These are phyloP conservation scores for Forbesichthys papilliferus DNA, from an alignment of 2,113 vertebrate genomes.

Conservation along the genomic window DNA sequence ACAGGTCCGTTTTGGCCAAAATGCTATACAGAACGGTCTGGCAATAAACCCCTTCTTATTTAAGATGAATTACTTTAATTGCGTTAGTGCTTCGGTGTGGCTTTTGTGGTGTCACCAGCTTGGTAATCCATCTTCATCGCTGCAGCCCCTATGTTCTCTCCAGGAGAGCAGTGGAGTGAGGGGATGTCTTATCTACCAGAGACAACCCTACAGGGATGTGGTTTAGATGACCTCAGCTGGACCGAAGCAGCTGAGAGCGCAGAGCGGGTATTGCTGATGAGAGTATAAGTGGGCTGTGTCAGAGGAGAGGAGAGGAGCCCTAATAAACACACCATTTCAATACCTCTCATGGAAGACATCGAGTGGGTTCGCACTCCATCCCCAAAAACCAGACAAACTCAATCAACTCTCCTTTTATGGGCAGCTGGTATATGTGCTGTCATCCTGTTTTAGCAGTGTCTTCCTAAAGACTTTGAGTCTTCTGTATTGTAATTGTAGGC, in stretches of 20 bases:
- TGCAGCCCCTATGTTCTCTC: constrained; percentile 64
- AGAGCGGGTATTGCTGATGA: constrained; percentile 69
- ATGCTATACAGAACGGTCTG: constrained; percentile 4
- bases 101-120: constrained; percentile 67
- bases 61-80: constrained; percentile 81
- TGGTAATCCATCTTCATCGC: constrained; percentile 81
- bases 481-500: constrained; percentile 10
- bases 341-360: constrained; percentile 54
- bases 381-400: constrained; percentile 17
- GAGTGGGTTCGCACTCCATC: constrained; percentile 49
- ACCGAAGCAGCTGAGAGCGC: constrained; percentile 84
- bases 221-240: constrained; percentile 85
- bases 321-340: constrained; percentile 50
- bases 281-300: constrained; percentile 77
- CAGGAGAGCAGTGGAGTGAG: constrained; percentile 50
- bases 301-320: constrained; percentile 58
- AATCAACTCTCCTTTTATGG: constrained; percentile 28
- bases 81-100: constrained; percentile 68
- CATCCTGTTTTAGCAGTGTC: constrained; percentile 8
- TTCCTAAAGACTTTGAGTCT: constrained; percentile 15
- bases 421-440: constrained; percentile 28
- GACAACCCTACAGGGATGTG: constrained; percentile 76
- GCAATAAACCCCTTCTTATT: constrained; percentile 62
- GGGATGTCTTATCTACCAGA: constrained; percentile 74
- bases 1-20: constrained; percentile 16